phyloP scores from a whole-genome alignment of 2,888 invertebrate species.

The Phragmatobia fuliginosa region DNA sequence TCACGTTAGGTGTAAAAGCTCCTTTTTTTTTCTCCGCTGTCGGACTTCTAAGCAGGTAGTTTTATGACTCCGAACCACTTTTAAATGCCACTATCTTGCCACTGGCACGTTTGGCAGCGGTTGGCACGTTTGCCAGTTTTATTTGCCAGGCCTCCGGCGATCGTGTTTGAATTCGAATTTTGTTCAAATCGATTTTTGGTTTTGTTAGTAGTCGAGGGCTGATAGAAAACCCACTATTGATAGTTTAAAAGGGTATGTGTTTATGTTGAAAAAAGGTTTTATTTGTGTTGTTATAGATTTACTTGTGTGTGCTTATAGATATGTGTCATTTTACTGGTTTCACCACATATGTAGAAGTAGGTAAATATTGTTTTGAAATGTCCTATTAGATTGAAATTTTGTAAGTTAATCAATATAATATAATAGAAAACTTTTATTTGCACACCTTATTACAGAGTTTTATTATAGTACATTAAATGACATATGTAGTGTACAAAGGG shows the following conservation, averaged over 20 bases:
- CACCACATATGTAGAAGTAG: too few relatives aligned
- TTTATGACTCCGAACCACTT: conserved; percentile 69
- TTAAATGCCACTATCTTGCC: conserved; percentile 77
- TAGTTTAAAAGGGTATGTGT: conserved; percentile 27
- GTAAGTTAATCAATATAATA: too few relatives aligned
- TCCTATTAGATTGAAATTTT: too few relatives aligned
- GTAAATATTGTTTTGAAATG: too few relatives aligned
- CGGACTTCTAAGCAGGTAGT: conserved; percentile 77
- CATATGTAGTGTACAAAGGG: too few relatives aligned
- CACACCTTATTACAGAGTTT: too few relatives aligned
- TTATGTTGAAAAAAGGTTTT: neutral
- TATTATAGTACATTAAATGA: too few relatives aligned
- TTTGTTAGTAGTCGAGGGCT: conserved; percentile 38
- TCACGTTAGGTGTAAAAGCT: conserved; percentile 22
- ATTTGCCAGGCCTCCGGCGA: conserved; percentile 60
- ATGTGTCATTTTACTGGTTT: too few relatives aligned
- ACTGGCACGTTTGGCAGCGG: conserved; percentile 69
- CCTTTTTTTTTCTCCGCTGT: conserved; percentile 52
- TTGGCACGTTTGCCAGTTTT: conserved; percentile 69
- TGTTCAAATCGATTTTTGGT: conserved; percentile 54
- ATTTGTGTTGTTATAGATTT: neutral
- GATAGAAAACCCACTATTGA: conserved; percentile 33
- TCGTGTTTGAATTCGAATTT: conserved; percentile 61
- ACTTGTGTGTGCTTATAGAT: too few relatives aligned
- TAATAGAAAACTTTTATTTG: too few relatives aligned